These are phyloP conservation scores for Porites evermanni DNA, from an alignment of 92 coral and sea anemone species.

Conservation along the genomic window DNA sequence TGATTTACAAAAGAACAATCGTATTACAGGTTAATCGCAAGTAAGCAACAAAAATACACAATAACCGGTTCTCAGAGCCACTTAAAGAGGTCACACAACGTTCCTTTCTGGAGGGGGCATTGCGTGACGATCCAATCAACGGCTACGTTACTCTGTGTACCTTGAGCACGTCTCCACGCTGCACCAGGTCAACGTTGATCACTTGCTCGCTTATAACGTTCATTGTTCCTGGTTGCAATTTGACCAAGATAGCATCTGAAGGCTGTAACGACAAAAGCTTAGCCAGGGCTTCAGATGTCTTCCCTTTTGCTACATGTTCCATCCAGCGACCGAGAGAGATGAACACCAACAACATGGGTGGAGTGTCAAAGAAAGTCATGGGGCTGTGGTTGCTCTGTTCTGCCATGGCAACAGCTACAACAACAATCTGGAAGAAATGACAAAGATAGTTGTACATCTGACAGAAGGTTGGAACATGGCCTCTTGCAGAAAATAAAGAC, in stretches of 20 bases:
- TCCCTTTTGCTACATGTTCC: constrained; percentile 99
- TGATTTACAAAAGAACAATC: too few species aligned
- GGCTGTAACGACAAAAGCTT: constrained; percentile 96
- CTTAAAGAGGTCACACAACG: too few species aligned
- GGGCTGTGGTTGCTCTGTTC: constrained; percentile 89
- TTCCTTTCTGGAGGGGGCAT: too few species aligned
- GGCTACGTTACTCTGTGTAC: constrained; percentile 30
- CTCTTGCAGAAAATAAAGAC: too few species aligned
- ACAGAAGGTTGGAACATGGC: too few species aligned
- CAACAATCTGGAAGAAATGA: constrained; percentile 69
- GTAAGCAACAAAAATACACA: too few species aligned
- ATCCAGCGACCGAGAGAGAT: constrained; percentile 99
- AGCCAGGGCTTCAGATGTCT: constrained; percentile 98
- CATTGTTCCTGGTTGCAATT: constrained; percentile 71
- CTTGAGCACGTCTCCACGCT: constrained; percentile 95
- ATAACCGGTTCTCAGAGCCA: too few species aligned
- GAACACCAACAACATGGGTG: constrained; percentile 96
- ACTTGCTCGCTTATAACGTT: constrained; percentile 78
- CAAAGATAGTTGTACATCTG: neutral
- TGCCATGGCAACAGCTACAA: constrained; percentile 89
- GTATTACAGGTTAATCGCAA: too few species aligned
- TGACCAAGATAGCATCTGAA: constrained; percentile 88
- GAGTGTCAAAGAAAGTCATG: constrained; percentile 99
- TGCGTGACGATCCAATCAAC: too few species aligned
- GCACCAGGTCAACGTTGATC: constrained; percentile 92